Evolutionary conservation across 2,888 invertebrate species (phyloP).

Genomic region (Gastracanthus pulcherrimus): DNA sequence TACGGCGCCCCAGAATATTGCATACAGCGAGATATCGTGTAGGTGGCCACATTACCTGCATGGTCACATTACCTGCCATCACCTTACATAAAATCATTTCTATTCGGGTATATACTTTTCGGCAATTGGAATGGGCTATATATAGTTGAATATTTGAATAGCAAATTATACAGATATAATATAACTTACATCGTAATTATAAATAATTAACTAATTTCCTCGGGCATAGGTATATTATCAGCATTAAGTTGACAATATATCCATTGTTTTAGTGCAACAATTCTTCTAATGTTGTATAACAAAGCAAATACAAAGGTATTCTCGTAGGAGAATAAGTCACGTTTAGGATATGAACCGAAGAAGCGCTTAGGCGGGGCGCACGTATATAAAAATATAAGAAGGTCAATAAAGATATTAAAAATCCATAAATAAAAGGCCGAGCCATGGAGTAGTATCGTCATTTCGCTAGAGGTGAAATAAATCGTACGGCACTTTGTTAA

Average conservation of each 20-base stretch:
- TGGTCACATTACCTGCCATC: no score
- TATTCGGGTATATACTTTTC: no score
- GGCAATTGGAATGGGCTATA: no score
- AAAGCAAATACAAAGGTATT: not conserved
- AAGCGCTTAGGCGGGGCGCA: not conserved
- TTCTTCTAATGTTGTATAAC: not conserved
- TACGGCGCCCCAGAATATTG: no score
- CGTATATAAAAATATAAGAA: slow-evolving; percentile 38
- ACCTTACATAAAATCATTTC: no score
- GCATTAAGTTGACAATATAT: no score
- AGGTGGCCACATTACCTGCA: no score
- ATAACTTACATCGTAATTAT: no score
- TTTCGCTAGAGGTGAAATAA: not conserved
- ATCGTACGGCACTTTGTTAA: slow-evolving; percentile 26
- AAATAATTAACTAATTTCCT: no score
- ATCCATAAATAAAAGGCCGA: slow-evolving; percentile 43
- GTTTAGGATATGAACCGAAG: not conserved
- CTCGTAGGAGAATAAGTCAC: not conserved
- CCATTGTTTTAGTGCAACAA: not conserved
- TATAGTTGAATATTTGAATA: no score
- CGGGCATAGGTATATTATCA: not conserved
- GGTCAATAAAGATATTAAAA: slow-evolving; percentile 46
- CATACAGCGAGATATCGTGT: no score
- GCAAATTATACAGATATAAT: no score
- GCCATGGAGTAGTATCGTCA: not conserved